Percentiles rank a stretch among this genome's conserved stretches.
Evolutionary conservation across 2,113 vertebrate species (phyloP).

Genomic region (Aramus guarauna): DNA sequence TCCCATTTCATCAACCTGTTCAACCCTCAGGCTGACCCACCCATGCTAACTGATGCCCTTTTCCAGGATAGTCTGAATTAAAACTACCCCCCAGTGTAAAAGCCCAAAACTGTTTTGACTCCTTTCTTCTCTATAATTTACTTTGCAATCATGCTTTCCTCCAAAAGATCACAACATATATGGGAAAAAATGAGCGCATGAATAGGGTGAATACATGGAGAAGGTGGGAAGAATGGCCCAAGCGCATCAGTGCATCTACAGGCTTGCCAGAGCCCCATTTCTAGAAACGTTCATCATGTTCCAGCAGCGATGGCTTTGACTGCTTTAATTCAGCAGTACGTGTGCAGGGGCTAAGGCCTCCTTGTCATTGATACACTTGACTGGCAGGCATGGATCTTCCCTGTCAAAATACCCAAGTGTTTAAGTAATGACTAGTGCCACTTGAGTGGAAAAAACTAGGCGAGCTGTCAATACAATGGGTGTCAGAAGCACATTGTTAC

Average conservation of each 20-base stretch:
- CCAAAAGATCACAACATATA: not conserved
- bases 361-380: constrained; percentile 87
- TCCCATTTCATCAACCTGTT: not conserved
- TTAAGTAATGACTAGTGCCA: constrained; percentile 83
- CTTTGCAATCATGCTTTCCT: not conserved
- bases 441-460: constrained; percentile 79
- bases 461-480: constrained; percentile 73
- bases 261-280: constrained; percentile 40
- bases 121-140: not conserved
- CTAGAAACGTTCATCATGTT: constrained; percentile 78
- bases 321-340: constrained; percentile 83
- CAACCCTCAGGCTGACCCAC: not conserved
- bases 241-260: not conserved
- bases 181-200: rapidly evolving
- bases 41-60: not conserved
- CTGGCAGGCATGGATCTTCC: constrained; percentile 81
- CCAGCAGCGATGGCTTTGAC: constrained; percentile 74
- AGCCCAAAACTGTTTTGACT: not conserved
- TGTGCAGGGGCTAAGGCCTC: constrained; percentile 73
- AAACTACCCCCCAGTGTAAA: not conserved
- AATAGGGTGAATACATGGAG: not conserved
- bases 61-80: not conserved
- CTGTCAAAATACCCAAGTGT: constrained; percentile 79
- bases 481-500: constrained; percentile 74
- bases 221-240: not conserved